Conservation (phyloP, 2,113 vertebrate species). For the Marcusenius ussheri region DNA sequence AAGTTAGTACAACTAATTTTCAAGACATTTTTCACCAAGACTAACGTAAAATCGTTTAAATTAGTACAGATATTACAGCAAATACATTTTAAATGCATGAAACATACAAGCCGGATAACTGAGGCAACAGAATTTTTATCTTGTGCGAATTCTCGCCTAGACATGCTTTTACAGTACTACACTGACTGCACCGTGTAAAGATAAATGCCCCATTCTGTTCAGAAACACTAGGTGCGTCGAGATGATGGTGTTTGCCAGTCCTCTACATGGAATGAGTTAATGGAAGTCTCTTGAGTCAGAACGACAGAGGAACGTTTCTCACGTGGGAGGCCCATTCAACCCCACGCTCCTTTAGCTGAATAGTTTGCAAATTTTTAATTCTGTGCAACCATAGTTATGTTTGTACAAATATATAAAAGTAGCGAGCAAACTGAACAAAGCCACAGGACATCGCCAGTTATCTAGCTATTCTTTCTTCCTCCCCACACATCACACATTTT, state of each 20-base stretch:
- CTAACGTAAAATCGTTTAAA: not conserved
- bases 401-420: not conserved
- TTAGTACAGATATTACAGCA: not conserved
- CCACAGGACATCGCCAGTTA: not conserved
- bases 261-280: not conserved
- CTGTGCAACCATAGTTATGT: not conserved
- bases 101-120: not conserved
- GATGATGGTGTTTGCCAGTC: not conserved
- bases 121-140: not conserved
- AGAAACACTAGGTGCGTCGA: not conserved
- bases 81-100: not conserved
- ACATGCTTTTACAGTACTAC: not conserved
- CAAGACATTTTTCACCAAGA: not conserved
- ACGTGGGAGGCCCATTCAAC: slow-evolving; percentile 13
- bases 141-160: not conserved
- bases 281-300: not conserved
- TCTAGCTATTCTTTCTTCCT: not conserved
- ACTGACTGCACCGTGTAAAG: not conserved
- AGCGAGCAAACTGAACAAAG: not conserved
- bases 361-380: not conserved
- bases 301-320: not conserved
- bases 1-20: not conserved
- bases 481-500: slow-evolving; percentile 1
- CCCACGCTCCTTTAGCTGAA: not conserved
- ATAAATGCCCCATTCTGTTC: not conserved